Conservation (phyloP, 2,888 invertebrate species). For the Hirtodrosophila trivittata region DNA sequence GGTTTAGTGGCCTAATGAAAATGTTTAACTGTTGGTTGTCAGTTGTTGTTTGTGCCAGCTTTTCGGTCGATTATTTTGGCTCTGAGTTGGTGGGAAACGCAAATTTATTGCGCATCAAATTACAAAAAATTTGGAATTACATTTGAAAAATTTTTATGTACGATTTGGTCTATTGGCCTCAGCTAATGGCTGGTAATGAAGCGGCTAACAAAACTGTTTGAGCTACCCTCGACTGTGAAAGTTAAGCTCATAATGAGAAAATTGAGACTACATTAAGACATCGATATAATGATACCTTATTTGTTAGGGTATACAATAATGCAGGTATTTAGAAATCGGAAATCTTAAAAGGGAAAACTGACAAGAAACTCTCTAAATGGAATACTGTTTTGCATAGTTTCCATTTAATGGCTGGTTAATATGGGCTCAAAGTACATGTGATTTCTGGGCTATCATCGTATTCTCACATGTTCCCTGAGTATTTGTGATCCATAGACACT, state of each 20-base stretch:
- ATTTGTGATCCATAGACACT: background rate
- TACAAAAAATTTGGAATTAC: constrained; percentile 46
- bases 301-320: too few species aligned
- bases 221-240: constrained; percentile 19
- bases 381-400: too few species aligned
- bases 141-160: constrained; percentile 26
- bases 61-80: constrained; percentile 23
- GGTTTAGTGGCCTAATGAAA: constrained; percentile 61
- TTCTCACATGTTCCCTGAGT: too few species aligned
- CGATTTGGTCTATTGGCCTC: constrained; percentile 51
- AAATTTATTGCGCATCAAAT: constrained; percentile 77
- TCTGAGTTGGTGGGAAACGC: constrained; percentile 60
- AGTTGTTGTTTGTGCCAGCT: constrained; percentile 21
- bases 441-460: too few species aligned
- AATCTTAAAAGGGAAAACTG: too few species aligned
- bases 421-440: too few species aligned
- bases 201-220: constrained; percentile 48
- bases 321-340: too few species aligned
- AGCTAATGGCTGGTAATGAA: constrained; percentile 64
- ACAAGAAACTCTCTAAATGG: too few species aligned
- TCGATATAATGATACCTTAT: background rate
- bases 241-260: constrained; percentile 17
- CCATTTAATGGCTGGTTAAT: too few species aligned
- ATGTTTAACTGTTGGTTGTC: constrained; percentile 52
- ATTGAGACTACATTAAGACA: constrained; percentile 17